phyloP scores from a whole-genome alignment of 2,113 vertebrate genomes.

The Hippolais icterina region DNA sequence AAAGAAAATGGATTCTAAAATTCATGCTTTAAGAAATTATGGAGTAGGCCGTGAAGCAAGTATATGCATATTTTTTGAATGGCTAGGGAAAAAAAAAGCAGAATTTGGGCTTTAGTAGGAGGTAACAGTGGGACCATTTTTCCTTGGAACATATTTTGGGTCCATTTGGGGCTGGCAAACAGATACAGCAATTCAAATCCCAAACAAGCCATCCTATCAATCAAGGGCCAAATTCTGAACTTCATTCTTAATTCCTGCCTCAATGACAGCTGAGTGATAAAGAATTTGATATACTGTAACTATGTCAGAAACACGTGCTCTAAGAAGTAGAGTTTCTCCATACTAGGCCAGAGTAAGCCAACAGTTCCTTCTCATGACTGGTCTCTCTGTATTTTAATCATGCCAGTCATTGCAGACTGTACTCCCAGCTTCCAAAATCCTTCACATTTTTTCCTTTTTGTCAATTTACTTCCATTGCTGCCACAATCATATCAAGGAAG shows the following conservation, averaged over 20 bases:
- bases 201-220: neutral
- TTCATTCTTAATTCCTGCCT: neutral
- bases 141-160: neutral
- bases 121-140: neutral
- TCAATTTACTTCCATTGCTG: neutral
- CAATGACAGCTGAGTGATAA: neutral
- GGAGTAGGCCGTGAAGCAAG: neutral
- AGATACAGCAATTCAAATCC: neutral
- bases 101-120: neutral
- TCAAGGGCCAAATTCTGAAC: neutral
- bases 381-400: neutral
- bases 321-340: neutral
- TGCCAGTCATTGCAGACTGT: neutral
- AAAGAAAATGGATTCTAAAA: neutral
- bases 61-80: neutral
- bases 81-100: neutral
- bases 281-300: neutral
- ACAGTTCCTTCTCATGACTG: neutral
- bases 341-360: neutral
- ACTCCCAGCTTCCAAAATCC: neutral
- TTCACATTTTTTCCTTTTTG: neutral
- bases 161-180: neutral
- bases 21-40: neutral
- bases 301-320: neutral
- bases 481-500: neutral